A percentile compares a stretch with the other conserved stretches of the same genome.
Evolutionary conservation across 1,140 invertebrate genomes (phyloP).

Genomic region (Choristoneura fumiferana): DNA sequence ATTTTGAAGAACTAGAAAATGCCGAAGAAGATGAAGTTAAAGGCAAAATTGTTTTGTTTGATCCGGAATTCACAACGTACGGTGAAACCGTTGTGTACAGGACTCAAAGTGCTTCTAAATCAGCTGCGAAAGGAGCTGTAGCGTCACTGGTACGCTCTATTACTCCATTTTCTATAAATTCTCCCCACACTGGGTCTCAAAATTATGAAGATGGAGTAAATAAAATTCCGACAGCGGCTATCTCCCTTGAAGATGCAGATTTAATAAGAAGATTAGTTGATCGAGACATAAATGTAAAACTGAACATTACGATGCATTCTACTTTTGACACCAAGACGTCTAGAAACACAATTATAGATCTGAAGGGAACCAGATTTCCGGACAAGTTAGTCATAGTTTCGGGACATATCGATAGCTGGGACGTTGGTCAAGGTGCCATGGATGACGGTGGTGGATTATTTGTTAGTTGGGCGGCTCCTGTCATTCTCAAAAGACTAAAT

Average conservation of each 20-base stretch:
- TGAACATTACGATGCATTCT: conserved; percentile 71
- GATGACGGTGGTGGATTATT: conserved; percentile 92
- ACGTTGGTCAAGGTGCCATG: conserved; percentile 93
- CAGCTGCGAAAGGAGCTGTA: conserved; percentile 85
- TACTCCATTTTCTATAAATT: conserved; percentile 86
- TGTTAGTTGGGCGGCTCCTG: conserved; percentile 88
- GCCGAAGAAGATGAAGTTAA: conserved; percentile 72
- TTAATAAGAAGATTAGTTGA: conserved; percentile 84
- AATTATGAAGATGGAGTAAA: conserved; percentile 79
- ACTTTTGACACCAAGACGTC: conserved; percentile 79
- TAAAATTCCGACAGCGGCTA: conserved; percentile 89
- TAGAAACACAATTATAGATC: conserved; percentile 87
- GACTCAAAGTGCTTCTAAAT: conserved; percentile 78
- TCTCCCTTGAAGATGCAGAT: conserved; percentile 89
- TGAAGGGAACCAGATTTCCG: conserved; percentile 80
- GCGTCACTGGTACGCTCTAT: conserved; percentile 87
- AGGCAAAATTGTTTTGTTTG: conserved; percentile 89
- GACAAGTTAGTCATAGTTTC: conserved; percentile 88
- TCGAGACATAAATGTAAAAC: conserved; percentile 78
- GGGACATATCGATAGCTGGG: conserved; percentile 94
- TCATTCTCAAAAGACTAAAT: conserved; percentile 83
- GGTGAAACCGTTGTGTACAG: conserved; percentile 77
- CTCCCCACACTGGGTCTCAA: conserved; percentile 85
- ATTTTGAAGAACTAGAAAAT: conserved; percentile 82
- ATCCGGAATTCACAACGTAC: conserved; percentile 83